Evolutionary conservation across 2,888 invertebrate species (phyloP), one percentile per base, ranked within the genome.

Genomic region (Lithodes maja): DNA sequence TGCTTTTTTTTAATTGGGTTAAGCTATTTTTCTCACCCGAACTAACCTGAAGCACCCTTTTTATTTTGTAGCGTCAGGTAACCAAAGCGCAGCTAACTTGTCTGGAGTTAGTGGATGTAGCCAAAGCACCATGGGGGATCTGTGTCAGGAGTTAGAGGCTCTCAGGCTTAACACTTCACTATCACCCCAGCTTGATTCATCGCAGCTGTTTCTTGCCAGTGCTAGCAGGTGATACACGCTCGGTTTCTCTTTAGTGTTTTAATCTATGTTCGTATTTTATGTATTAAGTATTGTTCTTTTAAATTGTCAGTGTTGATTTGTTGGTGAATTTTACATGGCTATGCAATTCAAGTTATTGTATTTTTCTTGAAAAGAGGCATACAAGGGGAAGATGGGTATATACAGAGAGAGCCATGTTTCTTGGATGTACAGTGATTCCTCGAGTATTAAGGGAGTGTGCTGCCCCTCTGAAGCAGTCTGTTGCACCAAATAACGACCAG

Each of bases 71-170:
- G 12, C 12, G 12, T 61, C 61, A 61, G 61, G 61, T 61, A 61
- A 61, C 12, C 7, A 12, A 61, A 71, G 5, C 17, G 71, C 71
- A n/a, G 71, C n/a, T 1, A 71, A 71, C n/a, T 12, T 71, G 12
- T 71, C 71, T 71, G 71, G 71, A n/a, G 71, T n/a, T 12, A 71
- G 17, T 71, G 71, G 17, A 17, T 12, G n/a, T 17, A 71, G 71
- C 49, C 53, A 53, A 17, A 91, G 89, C 68, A 85, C 86, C 12
- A 80, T 91, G 68, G 84, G 89, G 12, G 86, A 88, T 15, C 85
- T 91, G 75, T 91, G 91, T 68, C 89, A 87, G 74, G 89, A 88
- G n/a, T 69, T 91, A 17, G 91, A 91, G 77, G 91, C 91, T 12
- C 74, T 91, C 33, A 77, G 90, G 15, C 85, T 91, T 7, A 91